Conservation (phyloP, 2,113 vertebrate genomes). For the Anarrhichthys ocellatus region DNA sequence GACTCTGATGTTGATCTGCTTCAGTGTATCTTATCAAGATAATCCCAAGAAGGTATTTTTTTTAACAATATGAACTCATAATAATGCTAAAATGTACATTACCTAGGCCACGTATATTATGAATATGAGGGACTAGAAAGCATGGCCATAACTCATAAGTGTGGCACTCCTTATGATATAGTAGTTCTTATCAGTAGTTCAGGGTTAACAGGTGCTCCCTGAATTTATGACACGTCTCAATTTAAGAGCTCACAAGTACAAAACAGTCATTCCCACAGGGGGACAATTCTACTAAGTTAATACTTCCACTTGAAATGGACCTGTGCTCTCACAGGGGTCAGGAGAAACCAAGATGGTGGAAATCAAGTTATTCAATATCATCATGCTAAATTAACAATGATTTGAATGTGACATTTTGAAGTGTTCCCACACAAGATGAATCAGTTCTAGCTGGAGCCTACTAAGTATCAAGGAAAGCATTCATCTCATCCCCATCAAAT, state of each 20-base stretch:
- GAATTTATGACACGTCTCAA: not conserved
- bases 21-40: not conserved
- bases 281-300: not conserved
- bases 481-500: not conserved
- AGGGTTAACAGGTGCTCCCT: not conserved
- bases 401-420: not conserved
- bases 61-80: not conserved
- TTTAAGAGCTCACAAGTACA: not conserved
- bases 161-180: not conserved
- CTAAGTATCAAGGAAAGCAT: not conserved
- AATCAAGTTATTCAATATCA: not conserved
- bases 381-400: not conserved
- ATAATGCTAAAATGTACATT: not conserved
- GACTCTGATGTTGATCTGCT: slow-evolving; percentile 5
- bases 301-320: not conserved
- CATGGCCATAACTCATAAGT: not conserved
- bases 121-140: not conserved
- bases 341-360: not conserved
- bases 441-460: not conserved
- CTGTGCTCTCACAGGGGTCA: not conserved
- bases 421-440: not conserved
- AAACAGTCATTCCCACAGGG: not conserved
- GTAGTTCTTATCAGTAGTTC: not conserved
- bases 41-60: not conserved
- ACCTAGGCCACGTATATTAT: not conserved